phyloP scores from a whole-genome alignment of 1,140 invertebrate species.

The Aporrectodea caliginosa region DNA sequence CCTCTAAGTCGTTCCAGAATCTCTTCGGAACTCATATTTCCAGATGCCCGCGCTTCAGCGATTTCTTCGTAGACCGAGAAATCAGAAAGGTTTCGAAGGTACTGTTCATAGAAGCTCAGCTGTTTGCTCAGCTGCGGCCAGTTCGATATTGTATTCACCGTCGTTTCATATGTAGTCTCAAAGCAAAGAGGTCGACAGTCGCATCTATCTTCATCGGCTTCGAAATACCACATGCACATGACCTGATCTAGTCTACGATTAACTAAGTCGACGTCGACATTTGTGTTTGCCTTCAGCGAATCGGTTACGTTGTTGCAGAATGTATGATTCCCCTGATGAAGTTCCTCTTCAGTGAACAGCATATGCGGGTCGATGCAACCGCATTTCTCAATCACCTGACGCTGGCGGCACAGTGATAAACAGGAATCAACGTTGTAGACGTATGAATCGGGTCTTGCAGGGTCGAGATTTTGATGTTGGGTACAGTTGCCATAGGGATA shows the following conservation, averaged over 20 bases:
- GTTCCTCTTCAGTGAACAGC: background rate
- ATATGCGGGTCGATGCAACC: background rate
- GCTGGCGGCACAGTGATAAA: background rate
- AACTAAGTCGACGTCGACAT: background rate
- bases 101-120: background rate
- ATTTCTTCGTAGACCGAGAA: background rate
- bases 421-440: background rate
- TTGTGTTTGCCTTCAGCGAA: background rate
- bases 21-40: background rate
- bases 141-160: background rate
- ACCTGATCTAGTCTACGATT: background rate
- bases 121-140: background rate
- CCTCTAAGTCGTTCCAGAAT: background rate
- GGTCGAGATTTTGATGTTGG: background rate
- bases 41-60: background rate
- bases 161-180: background rate
- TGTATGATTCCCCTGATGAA: background rate
- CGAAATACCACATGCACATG: background rate
- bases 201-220: background rate
- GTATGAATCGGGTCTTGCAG: too few species aligned
- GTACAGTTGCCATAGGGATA: background rate
- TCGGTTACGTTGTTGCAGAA: background rate
- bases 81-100: background rate
- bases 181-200: background rate
- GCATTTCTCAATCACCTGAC: background rate